Evolutionary conservation across 1,140 invertebrate species (phyloP), one percentile per base, ranked within the genome.

Genomic region (Planococcus citri): DNA sequence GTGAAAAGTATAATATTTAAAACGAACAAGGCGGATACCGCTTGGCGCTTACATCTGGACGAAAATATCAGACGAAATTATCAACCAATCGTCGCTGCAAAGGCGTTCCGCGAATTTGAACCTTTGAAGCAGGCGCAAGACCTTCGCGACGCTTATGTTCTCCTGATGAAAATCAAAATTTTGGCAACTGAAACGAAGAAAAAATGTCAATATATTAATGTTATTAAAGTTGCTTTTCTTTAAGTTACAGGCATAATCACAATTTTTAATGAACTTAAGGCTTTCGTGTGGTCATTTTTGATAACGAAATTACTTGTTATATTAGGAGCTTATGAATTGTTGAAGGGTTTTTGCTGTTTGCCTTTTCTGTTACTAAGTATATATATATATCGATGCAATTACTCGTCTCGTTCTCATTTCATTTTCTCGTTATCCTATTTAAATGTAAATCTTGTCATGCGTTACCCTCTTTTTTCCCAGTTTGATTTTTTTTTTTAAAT

Each of bases 131-230:
- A 51, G n/a, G 12, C 41, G 41, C n/a, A n/a, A 6, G 3, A 51
- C n/a, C 41, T 20, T 20, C 41, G 3, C 3, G 17, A 51, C 41
- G 41, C 12, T 51, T 20, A 51, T 51, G 17, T 51, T 51, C n/a
- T 51, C 41, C 17, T 51, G 17, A 51, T 51, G 41, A n/a, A 51
- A 51, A 17, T 51, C 41, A 17, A 51, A 51, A 51, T 51, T 51
- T 51, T 51, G 41, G 41, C 41, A 51, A 51, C 41, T 51, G 17
- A 51, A 51, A 51, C 41, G 41, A 51, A 51, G 41, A 51, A 51
- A 51, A 51, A 51, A 51, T 51, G 41, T 51, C 41, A 51, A 51
- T 51, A 14, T 51, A 51, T 51, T 51, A 51, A 20, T 51, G 41
- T 51, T 51, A 51, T 51, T 51, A 51, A 51, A 51, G 41, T 51